Conservation (phyloP, 2,113 vertebrate genomes). For the Grallaria varia region DNA sequence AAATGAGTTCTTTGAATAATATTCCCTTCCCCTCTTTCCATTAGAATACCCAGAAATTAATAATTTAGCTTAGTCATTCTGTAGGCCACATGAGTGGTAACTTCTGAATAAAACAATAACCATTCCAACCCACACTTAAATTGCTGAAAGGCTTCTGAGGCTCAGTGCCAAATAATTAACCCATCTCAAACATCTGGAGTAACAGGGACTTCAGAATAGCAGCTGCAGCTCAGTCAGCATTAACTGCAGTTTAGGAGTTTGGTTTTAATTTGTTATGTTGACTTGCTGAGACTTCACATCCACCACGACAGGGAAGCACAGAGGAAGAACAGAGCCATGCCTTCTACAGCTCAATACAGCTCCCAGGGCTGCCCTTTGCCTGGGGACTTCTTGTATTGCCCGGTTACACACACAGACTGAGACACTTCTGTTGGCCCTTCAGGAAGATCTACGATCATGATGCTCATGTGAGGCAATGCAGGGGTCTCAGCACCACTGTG, state of each 20-base stretch:
- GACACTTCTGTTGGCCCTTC: not conserved
- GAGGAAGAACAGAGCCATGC: not conserved
- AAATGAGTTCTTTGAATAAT: slow-evolving; percentile 36
- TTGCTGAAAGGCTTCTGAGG: slow-evolving; percentile 13
- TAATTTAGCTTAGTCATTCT: slow-evolving; percentile 34
- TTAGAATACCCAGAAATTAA: slow-evolving; percentile 48
- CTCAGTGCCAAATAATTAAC: slow-evolving; percentile 3
- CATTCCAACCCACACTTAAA: not conserved
- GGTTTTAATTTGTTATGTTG: not conserved
- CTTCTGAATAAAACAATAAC: slow-evolving; percentile 64
- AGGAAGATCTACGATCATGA: rapidly evolving
- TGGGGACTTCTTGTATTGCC: not conserved
- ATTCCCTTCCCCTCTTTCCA: not conserved
- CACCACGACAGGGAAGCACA: not conserved
- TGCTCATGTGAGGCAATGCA: not conserved
- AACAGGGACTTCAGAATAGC: not conserved
- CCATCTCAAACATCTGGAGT: not conserved
- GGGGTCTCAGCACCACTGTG: not conserved
- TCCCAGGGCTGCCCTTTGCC: not conserved
- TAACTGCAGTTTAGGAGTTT: not conserved
- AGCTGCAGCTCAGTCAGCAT: not conserved
- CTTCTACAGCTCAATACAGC: not conserved
- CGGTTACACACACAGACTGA: not conserved
- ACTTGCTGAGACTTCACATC: not conserved
- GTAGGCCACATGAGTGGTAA: not conserved